Base-by-base conservation (phyloP, 2,888 invertebrate genomes). In the Euproctis similis region DNA sequence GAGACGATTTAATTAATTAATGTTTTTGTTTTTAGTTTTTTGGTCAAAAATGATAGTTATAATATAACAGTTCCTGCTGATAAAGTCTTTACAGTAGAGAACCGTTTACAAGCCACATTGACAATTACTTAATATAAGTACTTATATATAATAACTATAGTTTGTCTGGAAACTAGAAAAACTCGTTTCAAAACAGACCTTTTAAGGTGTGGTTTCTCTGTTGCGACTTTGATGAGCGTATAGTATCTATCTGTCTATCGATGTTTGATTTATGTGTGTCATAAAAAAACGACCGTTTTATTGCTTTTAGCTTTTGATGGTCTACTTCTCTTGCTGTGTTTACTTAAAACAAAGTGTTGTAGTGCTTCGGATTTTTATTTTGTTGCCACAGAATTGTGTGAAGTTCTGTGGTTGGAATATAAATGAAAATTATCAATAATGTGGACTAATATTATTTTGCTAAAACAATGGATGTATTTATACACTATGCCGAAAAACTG, bases 241-340 rank as follows among this genome's bases (percentile, higher is more conserved):
- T n/a, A n/a, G n/a, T n/a, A n/a, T n/a, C n/a, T n/a, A 68, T 68
- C 61, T n/a, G 49, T 46, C 52, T 52, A 59, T 68, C 72, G 64
- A 76, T 68, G 46, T 53, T 59, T 77, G 78, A 80, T 80, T 80
- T 77, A 80, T 60, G 65, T 42, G 29, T 40, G 47, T 63, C 69
- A 56, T 78, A 72, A 77, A 77, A n/a, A n/a, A 59, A 55, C 69
- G 68, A 70, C 73, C 74, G 61, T 69, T 78, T 74, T 75, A 78
- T 69, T 57, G 58, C 56, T 42, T 49, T 38, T 38, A 41, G 41
- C 47, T 46, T 59, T 58, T 53, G 61, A 60, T 60, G 59, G 34
- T 43, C 51, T 46, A 47, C 58, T 59, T 46, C 44, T 49, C 47
- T n/a, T n/a, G n/a, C n/a, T 48, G 45, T 60, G 59, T 60, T 57